phyloP scores from a whole-genome alignment of 2,888 invertebrate species.

The Pollenia angustigena region DNA sequence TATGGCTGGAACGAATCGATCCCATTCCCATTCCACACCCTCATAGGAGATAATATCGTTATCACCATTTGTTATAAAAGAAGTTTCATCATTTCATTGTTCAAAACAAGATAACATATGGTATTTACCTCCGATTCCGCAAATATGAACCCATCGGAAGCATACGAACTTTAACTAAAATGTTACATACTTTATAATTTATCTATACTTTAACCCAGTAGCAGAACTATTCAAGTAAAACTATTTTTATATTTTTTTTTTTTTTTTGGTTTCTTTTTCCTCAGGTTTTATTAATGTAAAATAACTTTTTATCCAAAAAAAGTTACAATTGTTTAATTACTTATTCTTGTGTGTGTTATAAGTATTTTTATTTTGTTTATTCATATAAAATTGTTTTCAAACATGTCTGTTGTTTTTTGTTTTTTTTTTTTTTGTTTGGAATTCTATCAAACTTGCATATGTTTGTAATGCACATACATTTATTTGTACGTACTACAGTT shows the following conservation, averaged over 20 bases:
- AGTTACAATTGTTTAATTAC: conserved; percentile 54
- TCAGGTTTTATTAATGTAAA: conserved; percentile 70
- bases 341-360: conserved; percentile 14
- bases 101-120: no score
- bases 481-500: not conserved
- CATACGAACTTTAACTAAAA: no score
- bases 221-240: not conserved
- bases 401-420: conserved; percentile 5
- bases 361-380: conserved; percentile 18
- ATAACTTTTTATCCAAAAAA: conserved; percentile 67
- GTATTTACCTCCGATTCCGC: no score
- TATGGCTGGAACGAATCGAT: no score
- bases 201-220: no score
- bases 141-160: no score
- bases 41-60: no score
- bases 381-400: conserved; percentile 44
- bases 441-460: conserved; percentile 37
- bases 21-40: no score
- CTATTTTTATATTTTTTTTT: not conserved
- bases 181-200: no score
- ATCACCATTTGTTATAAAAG: no score
- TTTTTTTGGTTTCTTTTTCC: conserved; percentile 72
- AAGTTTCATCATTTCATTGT: no score
- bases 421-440: not conserved
- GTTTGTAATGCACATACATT: conserved; percentile 29